phyloP scores from a whole-genome alignment of 2,888 invertebrate species.

The Drosophila maculinotata region DNA sequence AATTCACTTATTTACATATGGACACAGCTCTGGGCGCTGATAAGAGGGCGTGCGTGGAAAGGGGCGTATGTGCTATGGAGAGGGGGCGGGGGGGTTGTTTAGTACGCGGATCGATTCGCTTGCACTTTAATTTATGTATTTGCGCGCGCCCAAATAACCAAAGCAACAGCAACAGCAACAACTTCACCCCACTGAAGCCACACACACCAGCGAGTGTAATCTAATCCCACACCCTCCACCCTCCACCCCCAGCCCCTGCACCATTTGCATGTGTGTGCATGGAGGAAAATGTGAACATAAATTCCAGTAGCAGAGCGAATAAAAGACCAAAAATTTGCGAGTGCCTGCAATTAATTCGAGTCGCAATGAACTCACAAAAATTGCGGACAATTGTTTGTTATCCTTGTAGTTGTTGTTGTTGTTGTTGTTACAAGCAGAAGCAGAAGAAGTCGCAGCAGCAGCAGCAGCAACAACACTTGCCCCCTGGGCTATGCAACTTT shows the following conservation, averaged over 20 bases:
- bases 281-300: conserved; percentile 71
- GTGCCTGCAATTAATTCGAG: conserved; percentile 64
- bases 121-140: conserved; percentile 77
- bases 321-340: conserved; percentile 39
- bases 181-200: conserved; percentile 37
- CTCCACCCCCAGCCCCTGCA: conserved; percentile 13
- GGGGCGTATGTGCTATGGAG: too few relatives aligned
- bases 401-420: conserved; percentile 25
- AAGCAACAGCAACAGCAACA: conserved; percentile 21
- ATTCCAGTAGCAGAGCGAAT: conserved; percentile 67
- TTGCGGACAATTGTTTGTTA: conserved; percentile 22
- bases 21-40: conserved; percentile 38
- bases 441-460: background rate
- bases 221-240: conserved; percentile 23
- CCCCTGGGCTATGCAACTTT: conserved; percentile 48
- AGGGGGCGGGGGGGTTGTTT: background rate
- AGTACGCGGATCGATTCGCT: conserved; percentile 49
- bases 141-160: conserved; percentile 49
- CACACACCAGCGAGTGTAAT: conserved; percentile 36
- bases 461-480: conserved; percentile 1
- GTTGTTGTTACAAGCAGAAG: conserved; percentile 2
- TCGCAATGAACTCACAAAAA: conserved; percentile 54
- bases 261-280: conserved; percentile 57
- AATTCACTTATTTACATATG: conserved; percentile 57
- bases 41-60: conserved; percentile 32